Evolutionary conservation across 2,113 vertebrate genomes (phyloP), one percentile per base, ranked within the genome.

Genomic region (Etheostoma cragini): DNA sequence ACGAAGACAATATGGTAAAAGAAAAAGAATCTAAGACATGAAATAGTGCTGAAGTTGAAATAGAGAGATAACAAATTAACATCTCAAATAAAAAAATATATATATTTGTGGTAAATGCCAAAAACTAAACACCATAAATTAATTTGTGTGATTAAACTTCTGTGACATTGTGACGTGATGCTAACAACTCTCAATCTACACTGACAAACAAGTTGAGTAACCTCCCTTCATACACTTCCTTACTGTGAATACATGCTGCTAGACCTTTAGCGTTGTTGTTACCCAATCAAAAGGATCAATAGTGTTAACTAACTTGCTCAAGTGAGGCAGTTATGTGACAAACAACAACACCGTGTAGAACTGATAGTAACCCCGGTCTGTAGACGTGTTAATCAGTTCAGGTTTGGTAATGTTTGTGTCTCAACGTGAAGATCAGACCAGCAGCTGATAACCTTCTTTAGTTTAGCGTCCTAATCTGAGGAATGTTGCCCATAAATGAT

Each of bases 391-490:
- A 13, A 22, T 60, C 46, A 12, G 12, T 26, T 52, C 30, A 4
- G 26, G 54, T 60, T n/a, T 38, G 64, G 24, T 52, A 63, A 60
- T 52, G 53, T 72, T 63, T 76, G 58, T 61, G 65, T 69, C 45
- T 26, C 56, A 33, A 63, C n/a, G 30, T 6, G 49, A 69, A 53
- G 49, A 24, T 19, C 54, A 14, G 19, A 47, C 16, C 4, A 3
- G 17, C 26, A 0, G 26, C 81, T 72, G 68, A 78, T 72, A 54
- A 77, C 33, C 72, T 38, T 52, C 12, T 1, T 65, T 53, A 13
- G n/a, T 42, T 42, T 21, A 6, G 54, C 24, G 4, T 52, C 22
- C 62, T 66, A 61, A 62, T 71, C 76, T 63, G 50, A 65, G 21
- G 53, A 66, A 76, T 70, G 50, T 22, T 10, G 38, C 38, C 38